Evolutionary conservation across 2,888 invertebrate species (phyloP).

Genomic region (Dryadula phaetusa): DNA sequence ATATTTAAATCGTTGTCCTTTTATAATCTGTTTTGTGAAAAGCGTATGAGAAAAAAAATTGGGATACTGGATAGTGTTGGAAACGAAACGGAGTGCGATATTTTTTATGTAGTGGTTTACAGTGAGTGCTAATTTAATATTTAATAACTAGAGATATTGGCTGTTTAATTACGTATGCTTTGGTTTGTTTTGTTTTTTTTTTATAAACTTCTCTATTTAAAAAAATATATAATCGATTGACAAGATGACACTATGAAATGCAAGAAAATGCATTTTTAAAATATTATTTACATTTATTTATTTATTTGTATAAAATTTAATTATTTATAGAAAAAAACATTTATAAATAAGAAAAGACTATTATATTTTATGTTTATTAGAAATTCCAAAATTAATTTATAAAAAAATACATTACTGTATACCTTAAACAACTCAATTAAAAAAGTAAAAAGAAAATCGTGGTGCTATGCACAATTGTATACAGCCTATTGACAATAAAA

Average conservation of each 20-base stretch:
- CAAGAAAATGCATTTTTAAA: background rate
- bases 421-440: background rate
- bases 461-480: background rate
- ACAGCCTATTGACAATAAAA: background rate
- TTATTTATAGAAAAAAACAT: too few species aligned
- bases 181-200: background rate
- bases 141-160: background rate
- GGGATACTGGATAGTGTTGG: background rate
- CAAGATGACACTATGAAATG: background rate
- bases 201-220: background rate
- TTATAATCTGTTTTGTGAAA: conserved; percentile 16
- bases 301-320: too few species aligned
- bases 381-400: too few species aligned
- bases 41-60: conserved; percentile 6
- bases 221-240: background rate
- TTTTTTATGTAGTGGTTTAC: conserved; percentile 40
- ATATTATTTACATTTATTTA: background rate
- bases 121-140: conserved; percentile 39
- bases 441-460: background rate
- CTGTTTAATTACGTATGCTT: conserved; percentile 27
- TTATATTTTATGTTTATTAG: too few species aligned
- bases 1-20: background rate
- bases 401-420: too few species aligned
- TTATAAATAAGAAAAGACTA: too few species aligned
- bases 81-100: conserved; percentile 7